Percentiles rank a stretch among this genome's conserved stretches.
These are phyloP conservation scores for Ellobium chinense DNA, from an alignment of 2,888 invertebrate species.

Conservation along the genomic window DNA sequence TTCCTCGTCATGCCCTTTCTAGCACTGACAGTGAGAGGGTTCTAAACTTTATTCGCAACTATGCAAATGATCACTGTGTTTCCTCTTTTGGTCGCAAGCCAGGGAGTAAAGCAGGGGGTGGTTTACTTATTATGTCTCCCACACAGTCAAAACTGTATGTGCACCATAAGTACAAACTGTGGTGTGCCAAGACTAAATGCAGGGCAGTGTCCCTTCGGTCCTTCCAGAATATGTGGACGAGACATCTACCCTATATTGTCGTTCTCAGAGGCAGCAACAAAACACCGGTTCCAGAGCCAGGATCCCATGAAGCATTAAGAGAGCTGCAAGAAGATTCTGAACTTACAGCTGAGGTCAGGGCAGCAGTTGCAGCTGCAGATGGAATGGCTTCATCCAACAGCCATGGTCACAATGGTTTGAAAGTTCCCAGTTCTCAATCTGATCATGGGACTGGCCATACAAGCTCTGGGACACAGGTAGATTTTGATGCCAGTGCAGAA, in stretches of 20 bases:
- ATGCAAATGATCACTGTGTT: constrained; percentile 29
- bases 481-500: background rate
- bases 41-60: constrained; percentile 20
- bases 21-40: constrained; percentile 18
- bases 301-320: background rate
- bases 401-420: background rate
- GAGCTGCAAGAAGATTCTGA: background rate
- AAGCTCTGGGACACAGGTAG: background rate
- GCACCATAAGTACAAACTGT: constrained; percentile 25
- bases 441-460: background rate
- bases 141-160: constrained; percentile 26
- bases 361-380: background rate
- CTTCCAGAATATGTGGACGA: constrained; percentile 37
- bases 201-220: constrained; percentile 30
- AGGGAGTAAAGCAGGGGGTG: constrained; percentile 27
- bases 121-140: constrained; percentile 22
- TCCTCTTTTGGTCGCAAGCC: constrained; percentile 29
- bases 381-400: background rate
- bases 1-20: constrained; percentile 33
- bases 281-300: constrained; percentile 6
- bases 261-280: constrained; percentile 41
- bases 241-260: constrained; percentile 36
- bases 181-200: constrained; percentile 11
- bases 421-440: background rate
- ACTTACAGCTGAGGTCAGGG: background rate